Base-by-base conservation (phyloP, 2,888 invertebrate species). In the Linyphia triangularis region DNA sequence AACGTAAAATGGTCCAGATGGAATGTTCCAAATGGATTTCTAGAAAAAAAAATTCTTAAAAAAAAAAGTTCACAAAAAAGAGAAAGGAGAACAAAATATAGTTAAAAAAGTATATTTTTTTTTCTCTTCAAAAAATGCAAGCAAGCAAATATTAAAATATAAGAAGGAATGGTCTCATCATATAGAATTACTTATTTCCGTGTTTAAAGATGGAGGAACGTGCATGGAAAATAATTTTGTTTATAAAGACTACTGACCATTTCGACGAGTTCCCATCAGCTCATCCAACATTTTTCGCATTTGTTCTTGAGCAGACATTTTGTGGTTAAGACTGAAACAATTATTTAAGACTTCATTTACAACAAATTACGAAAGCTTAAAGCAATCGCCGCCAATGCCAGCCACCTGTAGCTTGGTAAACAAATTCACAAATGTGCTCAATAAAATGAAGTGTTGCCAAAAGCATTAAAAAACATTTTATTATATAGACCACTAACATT, bases 231-330 rank as follows among this genome's bases (percentile, higher is more conserved):
- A 51, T 16, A 51, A 51, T 51, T 51, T 13, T 30, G 24, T 19
- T 72, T n/a, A n/a, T 7, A n/a, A 77, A n/a, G 33, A 28, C 22
- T 7, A n/a, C 57, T 85, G 77, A 85, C 98, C 98, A 95, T 99
- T 97, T 93, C 99, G 95, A 92, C 97, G 95, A 90, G 99, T 99
- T 89, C 99, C 99, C 99, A 99, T 99, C 91, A 99, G 94, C 94
- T 99, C 98, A 93, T 99, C 99, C 92, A 99, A 95, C 99, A 99
- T 99, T 91, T 98, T 98, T 93, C 99, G 95, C 97, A 99, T 99
- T 94, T 99, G 99, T 94, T 99, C 98, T 94, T 98, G 97, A 92
- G 99, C 99, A 91, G 98, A 97, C 99, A 99, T 99, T 92, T 88
- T 91, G 33, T 10, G 22, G 28, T n/a, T 37, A 28, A 51, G n/a